phyloP scores from a whole-genome alignment of 2,888 invertebrate species.

The Andrena chrysosceles region DNA sequence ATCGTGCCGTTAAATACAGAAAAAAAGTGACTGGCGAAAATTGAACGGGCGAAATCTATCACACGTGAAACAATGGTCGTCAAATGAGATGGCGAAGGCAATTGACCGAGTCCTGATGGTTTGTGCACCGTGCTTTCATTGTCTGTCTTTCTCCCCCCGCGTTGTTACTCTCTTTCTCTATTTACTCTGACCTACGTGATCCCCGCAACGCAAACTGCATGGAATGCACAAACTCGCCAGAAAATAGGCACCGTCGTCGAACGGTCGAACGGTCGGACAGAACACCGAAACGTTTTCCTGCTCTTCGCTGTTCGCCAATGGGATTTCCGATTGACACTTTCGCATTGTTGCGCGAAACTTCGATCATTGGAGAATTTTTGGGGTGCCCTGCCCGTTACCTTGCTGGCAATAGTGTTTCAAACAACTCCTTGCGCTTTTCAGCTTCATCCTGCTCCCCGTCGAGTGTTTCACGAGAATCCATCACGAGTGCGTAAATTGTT shows the following conservation, averaged over 20 bases:
- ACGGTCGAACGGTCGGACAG: conserved; percentile 19
- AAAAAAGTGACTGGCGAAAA: conserved; percentile 43
- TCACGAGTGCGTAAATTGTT: not conserved
- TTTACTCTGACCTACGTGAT: conserved; percentile 62
- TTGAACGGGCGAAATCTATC: conserved; percentile 44
- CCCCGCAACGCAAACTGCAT: conserved; percentile 67
- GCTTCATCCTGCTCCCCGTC: not conserved
- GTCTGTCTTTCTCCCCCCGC: conserved; percentile 28
- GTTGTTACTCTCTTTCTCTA: conserved; percentile 53
- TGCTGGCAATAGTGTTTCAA: not conserved
- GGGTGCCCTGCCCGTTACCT: too few relatives aligned
- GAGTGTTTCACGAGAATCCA: not conserved
- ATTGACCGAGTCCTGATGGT: conserved; percentile 66
- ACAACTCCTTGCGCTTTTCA: not conserved
- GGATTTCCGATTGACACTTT: conserved; percentile 55
- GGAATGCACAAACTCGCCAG: conserved; percentile 65
- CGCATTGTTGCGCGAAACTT: conserved; percentile 18
- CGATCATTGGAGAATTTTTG: not conserved
- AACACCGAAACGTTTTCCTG: conserved; percentile 40
- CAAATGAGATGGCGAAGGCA: conserved; percentile 73
- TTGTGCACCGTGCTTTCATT: conserved; percentile 23
- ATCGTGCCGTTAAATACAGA: not conserved
- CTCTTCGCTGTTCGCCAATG: conserved; percentile 25
- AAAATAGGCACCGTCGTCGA: conserved; percentile 59
- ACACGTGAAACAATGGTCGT: conserved; percentile 68